phyloP scores from a whole-genome alignment of 2,888 invertebrate genomes.

The Agriopis leucophaearia region DNA sequence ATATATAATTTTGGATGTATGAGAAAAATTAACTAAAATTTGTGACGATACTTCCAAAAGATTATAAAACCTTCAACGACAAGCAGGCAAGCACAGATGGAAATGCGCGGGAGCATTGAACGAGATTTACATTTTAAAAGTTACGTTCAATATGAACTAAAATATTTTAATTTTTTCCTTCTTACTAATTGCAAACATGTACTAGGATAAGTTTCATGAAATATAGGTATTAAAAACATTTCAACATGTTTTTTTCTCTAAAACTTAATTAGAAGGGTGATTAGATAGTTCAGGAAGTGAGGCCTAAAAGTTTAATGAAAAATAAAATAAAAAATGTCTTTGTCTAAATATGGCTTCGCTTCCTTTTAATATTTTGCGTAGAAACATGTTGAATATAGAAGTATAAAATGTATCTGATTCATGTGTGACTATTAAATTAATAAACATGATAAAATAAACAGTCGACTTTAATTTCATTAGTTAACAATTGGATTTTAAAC shows the following conservation, averaged over 20 bases:
- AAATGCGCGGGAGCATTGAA: constrained; percentile 52
- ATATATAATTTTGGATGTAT: constrained; percentile 46
- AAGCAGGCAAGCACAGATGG: constrained; percentile 38
- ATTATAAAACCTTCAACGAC: constrained; percentile 27
- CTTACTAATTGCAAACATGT: constrained; percentile 50
- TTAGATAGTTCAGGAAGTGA: constrained; percentile 46
- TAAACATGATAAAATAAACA: constrained; percentile 60
- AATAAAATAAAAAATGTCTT: constrained; percentile 49
- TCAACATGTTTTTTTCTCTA: constrained; percentile 70
- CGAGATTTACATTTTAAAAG: constrained; percentile 34
- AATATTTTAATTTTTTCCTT: constrained; percentile 50
- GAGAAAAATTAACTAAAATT: constrained; percentile 23
- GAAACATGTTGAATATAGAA: constrained; percentile 72
- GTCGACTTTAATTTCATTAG: constrained; percentile 62
- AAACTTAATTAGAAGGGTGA: constrained; percentile 51
- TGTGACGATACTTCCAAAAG: constrained; percentile 18
- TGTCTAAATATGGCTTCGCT: constrained; percentile 50
- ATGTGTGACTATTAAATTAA: constrained; percentile 78
- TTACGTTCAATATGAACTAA: constrained; percentile 49
- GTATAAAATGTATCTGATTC: constrained; percentile 66
- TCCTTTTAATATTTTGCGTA: constrained; percentile 44
- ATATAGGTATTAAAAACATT: constrained; percentile 58
- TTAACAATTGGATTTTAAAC: constrained; percentile 40
- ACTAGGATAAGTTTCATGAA: constrained; percentile 44
- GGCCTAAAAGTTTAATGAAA: constrained; percentile 49